Conservation (phyloP, 2,797 vertebrate genomes). For the Microcaecilia unicolor region DNA sequence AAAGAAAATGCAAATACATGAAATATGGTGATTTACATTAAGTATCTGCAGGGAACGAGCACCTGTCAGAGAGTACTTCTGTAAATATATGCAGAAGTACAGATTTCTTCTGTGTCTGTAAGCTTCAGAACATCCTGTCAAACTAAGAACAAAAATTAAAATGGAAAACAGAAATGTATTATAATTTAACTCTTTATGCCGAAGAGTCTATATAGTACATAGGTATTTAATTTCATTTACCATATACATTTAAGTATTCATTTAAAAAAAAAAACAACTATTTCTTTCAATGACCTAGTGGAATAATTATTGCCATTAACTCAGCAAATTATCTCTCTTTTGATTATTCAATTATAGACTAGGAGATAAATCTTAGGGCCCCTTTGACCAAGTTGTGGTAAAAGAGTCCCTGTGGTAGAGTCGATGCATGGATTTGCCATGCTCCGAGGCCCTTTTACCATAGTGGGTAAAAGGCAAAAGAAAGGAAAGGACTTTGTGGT, state of each 20-base stretch:
- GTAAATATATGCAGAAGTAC: neutral
- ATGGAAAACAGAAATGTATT: neutral
- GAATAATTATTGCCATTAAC: neutral
- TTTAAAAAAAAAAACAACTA: conserved; percentile 5
- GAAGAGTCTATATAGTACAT: neutral
- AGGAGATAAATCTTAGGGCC: too few relatives aligned
- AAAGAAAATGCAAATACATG: neutral
- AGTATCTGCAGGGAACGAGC: neutral
- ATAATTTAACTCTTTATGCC: neutral
- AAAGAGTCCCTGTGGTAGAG: too few relatives aligned
- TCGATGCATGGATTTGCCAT: too few relatives aligned
- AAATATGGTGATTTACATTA: neutral
- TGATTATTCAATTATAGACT: neutral
- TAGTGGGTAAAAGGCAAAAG: too few relatives aligned
- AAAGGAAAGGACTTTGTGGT: too few relatives aligned
- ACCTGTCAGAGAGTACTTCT: neutral
- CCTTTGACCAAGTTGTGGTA: too few relatives aligned
- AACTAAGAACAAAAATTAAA: neutral
- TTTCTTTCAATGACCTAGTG: neutral
- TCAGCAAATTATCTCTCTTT: neutral
- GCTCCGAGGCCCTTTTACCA: too few relatives aligned
- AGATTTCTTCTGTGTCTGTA: neutral
- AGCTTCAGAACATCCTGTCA: neutral
- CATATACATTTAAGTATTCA: neutral
- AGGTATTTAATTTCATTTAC: neutral